Percentiles rank a stretch among this genome's conserved stretches.
Conservation (phyloP, 2,797 vertebrate genomes). For the Pangasius djambal region DNA sequence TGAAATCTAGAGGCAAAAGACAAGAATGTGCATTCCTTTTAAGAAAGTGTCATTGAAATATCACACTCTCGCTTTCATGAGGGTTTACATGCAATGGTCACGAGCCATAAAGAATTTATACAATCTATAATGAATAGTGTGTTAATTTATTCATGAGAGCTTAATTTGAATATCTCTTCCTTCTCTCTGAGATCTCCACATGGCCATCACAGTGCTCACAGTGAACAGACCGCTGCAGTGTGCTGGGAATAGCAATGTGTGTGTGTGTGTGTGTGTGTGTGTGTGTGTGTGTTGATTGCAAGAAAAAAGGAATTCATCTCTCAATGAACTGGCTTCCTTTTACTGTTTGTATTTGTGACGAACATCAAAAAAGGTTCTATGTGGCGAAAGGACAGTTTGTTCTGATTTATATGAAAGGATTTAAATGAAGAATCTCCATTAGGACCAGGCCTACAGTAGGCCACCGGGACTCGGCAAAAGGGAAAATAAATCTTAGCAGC, state of each 20-base stretch:
- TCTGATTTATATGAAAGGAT: slow-evolving; percentile 41
- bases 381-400: slow-evolving; percentile 11
- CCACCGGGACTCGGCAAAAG: slow-evolving; percentile 10
- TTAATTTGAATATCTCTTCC: slow-evolving; percentile 79
- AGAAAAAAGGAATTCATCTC: slow-evolving; percentile 9
- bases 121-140: slow-evolving; percentile 87
- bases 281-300: background rate
- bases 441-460: background rate
- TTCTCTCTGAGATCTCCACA: slow-evolving; percentile 70
- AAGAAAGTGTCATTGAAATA: slow-evolving; percentile 88
- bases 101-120: slow-evolving; percentile 90
- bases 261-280: slow-evolving; percentile 11
- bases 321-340: slow-evolving; percentile 41
- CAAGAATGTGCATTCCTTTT: slow-evolving; percentile 76
- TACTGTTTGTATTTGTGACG: slow-evolving; percentile 8
- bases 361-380: background rate
- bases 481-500: slow-evolving; percentile 42
- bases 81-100: slow-evolving; percentile 75
- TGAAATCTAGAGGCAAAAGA: background rate
- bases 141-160: slow-evolving; percentile 91
- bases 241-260: slow-evolving; percentile 56
- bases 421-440: slow-evolving; percentile 35
- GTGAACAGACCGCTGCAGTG: slow-evolving; percentile 56
- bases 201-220: slow-evolving; percentile 50
- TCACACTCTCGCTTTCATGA: slow-evolving; percentile 81